Base-by-base conservation (phyloP, 1,140 invertebrate genomes). In the Mizuhopecten yessoensis region DNA sequence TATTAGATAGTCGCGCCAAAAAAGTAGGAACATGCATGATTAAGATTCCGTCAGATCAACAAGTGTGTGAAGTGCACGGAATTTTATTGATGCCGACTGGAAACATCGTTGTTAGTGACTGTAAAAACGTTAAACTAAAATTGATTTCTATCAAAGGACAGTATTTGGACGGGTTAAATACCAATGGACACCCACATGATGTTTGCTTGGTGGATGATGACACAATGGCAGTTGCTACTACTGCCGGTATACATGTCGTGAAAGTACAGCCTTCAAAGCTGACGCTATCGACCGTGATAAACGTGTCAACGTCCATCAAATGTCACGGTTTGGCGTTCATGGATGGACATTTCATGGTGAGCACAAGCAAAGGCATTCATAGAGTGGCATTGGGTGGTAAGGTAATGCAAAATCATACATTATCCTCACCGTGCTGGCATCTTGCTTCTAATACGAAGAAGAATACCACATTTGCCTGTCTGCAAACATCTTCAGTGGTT, bases 81-180 rank as follows among this genome's bases (percentile, higher is more conserved):
- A 89, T 89, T 88, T 75, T 92, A 9, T 90, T 90, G 36, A 34
- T 92, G 23, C 87, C 87, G 0, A 88, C 90, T 42, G 91, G 87
- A 29, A 88, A 90, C 11, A 42, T 92, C 0, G 88, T 92, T 23
- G n/a, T 92, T 11, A 90, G 91, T 9, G 91, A 92, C 86, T 92
- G 86, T 34, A 57, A 88, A 29, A 92, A 90, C 33, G 49, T 87
- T 34, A 88, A 49, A 34, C 57, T 92, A 5, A 90, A 90, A 86
- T 88, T 92, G 89, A 90, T 90, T 42, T 36, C 39, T 34, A 34
- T 86, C 10, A 88, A 87, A 9, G 89, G 87, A n/a, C 33, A 86
- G 20, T 92, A 88, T 45, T 33, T 92, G 34, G 86, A 49, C 9
- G 88, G 88, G 87, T 34, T 92, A 34, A 87, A 86, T 10, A n/a